phyloP scores from a whole-genome alignment of 2,113 vertebrate genomes.

The Thermophis baileyi region DNA sequence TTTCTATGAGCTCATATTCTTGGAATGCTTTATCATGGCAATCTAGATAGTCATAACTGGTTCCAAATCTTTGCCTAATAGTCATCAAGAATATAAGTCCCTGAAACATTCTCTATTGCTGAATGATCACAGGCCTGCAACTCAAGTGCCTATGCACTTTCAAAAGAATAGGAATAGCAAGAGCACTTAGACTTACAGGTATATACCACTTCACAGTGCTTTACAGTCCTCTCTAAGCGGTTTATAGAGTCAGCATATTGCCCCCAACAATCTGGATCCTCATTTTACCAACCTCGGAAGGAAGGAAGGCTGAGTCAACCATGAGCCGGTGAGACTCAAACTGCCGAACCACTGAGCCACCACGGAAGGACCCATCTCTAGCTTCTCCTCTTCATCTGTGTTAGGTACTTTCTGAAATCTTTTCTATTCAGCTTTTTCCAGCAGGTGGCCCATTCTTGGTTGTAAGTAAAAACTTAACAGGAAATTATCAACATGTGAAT shows the following conservation, averaged over 20 bases:
- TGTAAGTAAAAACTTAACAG: neutral
- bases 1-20: neutral
- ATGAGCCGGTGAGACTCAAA: too few species aligned
- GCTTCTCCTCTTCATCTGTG: neutral
- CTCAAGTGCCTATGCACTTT: conserved; percentile 6
- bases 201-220: too few species aligned
- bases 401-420: neutral
- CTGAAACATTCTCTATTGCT: conserved; percentile 1
- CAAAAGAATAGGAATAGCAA: neutral
- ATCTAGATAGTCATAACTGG: neutral
- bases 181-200: too few species aligned
- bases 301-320: too few species aligned
- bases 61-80: conserved; percentile 15
- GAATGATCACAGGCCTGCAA: neutral
- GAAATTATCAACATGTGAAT: conserved; percentile 1
- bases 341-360: too few species aligned
- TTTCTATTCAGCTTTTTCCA: neutral
- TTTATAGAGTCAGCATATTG: too few species aligned
- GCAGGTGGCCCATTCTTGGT: neutral
- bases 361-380: neutral
- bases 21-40: conserved; percentile 3
- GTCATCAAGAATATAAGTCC: conserved; percentile 3
- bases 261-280: too few species aligned
- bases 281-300: too few species aligned
- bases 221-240: too few species aligned